Percentiles rank a stretch among this genome's conserved stretches.
Conservation (phyloP, 1,140 invertebrate species). For the Tetramorium alpestre region DNA sequence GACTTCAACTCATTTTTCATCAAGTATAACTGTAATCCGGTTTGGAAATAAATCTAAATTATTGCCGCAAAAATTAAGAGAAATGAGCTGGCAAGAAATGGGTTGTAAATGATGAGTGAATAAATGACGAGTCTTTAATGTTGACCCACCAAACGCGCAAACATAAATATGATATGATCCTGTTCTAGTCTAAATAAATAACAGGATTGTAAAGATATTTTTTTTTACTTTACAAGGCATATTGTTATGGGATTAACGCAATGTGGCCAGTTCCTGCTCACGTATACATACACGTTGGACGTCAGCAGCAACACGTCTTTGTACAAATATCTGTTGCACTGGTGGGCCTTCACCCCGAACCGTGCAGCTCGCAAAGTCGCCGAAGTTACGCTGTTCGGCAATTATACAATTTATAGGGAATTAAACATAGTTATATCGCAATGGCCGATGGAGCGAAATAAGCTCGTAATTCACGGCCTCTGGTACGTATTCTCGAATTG, state of each 20-base stretch:
- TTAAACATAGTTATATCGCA: conserved; percentile 89
- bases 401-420: conserved; percentile 87
- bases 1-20: not conserved
- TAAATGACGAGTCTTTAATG: not conserved
- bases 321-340: conserved; percentile 89
- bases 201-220: conserved; percentile 31
- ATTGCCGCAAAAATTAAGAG: not conserved
- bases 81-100: not conserved
- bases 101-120: not conserved
- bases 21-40: no score
- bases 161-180: not conserved
- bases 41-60: not conserved
- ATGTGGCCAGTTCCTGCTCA: conserved; percentile 96
- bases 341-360: conserved; percentile 90
- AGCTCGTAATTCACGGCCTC: conserved; percentile 89
- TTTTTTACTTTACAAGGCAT: conserved; percentile 87
- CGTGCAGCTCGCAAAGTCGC: conserved; percentile 88
- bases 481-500: conserved; percentile 83
- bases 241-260: conserved; percentile 97
- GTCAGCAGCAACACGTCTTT: conserved; percentile 83
- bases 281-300: conserved; percentile 91
- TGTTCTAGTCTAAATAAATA: not conserved
- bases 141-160: not conserved
- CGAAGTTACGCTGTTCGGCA: conserved; percentile 90
- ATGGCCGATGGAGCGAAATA: conserved; percentile 89